Evolutionary conservation across 2,888 invertebrate species (phyloP), one percentile per base, ranked within the genome.

Genomic region (Leucophora obtusa): DNA sequence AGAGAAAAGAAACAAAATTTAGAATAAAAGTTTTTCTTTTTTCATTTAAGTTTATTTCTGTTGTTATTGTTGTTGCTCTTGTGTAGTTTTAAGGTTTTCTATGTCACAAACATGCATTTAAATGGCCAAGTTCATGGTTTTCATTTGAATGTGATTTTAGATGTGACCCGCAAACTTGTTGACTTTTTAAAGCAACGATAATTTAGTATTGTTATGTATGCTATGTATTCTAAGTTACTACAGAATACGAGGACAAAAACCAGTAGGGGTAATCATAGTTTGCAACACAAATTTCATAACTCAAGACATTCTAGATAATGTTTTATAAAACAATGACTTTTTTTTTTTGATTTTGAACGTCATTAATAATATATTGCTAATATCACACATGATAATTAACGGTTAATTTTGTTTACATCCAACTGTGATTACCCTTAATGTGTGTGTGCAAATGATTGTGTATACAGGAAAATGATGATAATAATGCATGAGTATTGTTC

Each of bases 41-140:
- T 38, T 38, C 10, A 10, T 47, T 47, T 47, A 38, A 11, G 1
- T 11, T 11, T 5, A 8, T 35, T 35, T 35, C 8, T 43, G 0
- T 43, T 43, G 2, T 14, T 43, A 3, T 47, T 11, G 2, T 14
- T n/a, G n/a, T 47, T n/a, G 43, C 14, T n/a, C 6, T 47, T 8
- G 11, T 43, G 43, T 7, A n/a, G 14, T 72, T 77, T 14, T 56
- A 53, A 68, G 60, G 38, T 28, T 81, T 75, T 81, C 43, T 51
- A 43, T 72, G 72, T 63, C 68, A 70, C 21, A 18, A 60, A 33
- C 66, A 69, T 56, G 51, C 58, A 65, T 51, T 51, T 66, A 21
- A 43, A 59, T 82, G 82, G 71, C 74, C 82, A 82, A 82, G 82
- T 82, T 82, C 82, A 82, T 68, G 82, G 82, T 63, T 74, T 74